Base-by-base conservation (phyloP, 2,888 invertebrate species). In the Phragmatobia fuliginosa region DNA sequence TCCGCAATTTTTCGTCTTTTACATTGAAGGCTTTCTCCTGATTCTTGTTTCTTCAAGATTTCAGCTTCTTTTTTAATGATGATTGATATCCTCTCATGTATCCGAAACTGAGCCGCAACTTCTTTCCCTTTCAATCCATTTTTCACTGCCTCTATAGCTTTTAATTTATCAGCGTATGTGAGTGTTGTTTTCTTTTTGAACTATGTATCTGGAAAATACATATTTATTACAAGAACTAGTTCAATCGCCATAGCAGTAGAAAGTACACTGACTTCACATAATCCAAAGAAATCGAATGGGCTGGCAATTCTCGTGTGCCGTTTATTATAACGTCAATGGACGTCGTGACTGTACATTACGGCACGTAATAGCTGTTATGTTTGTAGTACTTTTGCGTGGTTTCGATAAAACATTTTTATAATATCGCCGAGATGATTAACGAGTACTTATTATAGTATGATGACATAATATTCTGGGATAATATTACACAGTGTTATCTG, bases 181-280 rank as follows among this genome's bases (percentile, higher is more conserved):
- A n/a, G n/a, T n/a, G n/a, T n/a, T n/a, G n/a, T n/a, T n/a, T n/a
- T n/a, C n/a, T n/a, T n/a, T n/a, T n/a, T n/a, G n/a, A n/a, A n/a
- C n/a, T n/a, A n/a, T n/a, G n/a, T n/a, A n/a, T n/a, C n/a, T n/a
- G 41, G 41, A 69, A 69, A 65, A 61, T 32, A 21, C 60, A 61
- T 38, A 45, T 61, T 65, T 38, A 25, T 32, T 41, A 58, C 66
- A 62, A 70, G 66, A 66, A 70, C 62, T 66, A 58, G 66, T 70
- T 36, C 66, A 66, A 41, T 56, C 45, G 41, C 25, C 52, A 33
- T 38, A 28, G 71, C 70, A 69, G 64, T 68, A 71, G 79, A 75
- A 79, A 81, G 76, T 78, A 56, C 73, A 18, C 73, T 69, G 70
- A 75, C 63, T 68, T 58, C 56, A 62, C 59, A 70, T 73, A 56